Evolutionary conservation across 2,113 vertebrate species (phyloP), one percentile per base, ranked within the genome.

Genomic region (Lagopus muta): DNA sequence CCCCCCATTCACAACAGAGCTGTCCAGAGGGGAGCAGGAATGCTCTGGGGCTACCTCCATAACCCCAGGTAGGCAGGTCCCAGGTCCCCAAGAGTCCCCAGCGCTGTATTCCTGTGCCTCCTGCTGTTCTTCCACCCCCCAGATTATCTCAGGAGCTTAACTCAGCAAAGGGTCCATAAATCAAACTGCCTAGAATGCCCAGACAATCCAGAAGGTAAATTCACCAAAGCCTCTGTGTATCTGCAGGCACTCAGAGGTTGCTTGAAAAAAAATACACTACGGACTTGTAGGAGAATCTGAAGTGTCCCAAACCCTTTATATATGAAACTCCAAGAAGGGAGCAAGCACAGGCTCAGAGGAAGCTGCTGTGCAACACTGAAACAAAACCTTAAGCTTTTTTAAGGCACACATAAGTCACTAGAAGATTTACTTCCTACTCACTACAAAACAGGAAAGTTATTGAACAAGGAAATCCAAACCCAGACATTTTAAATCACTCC

Each of bases 151-250:
- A 16, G 47, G 50, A 93, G 13, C 45, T 52, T 30, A 57, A 42
- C 74, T 89, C 55, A 24, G 27, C 75, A 60, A 90, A 38, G 75
- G 62, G 14, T 58, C 40, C 84, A 88, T 94, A 95, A 96, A 96
- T 94, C 94, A 95, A 88, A 57, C 38, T 4, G 3, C 32, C 80
- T 38, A 27, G 36, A 38, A 54, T 8, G 8, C 52, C 15, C 5
- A 30, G 52, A 14, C 52, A 54, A 17, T n/a, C 80, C 34, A 30
- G 42, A 42, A 54, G 24, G 30, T 43, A 61, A 40, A 8, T 79
- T 76, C 80, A 54, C 3, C 48, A 76, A 80, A 8, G 5, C 27
- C 18, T 82, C 79, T 82, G 27, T 21, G 42, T 14, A 57, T 11
- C n/a, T 48, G 7, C 10, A 65, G 34, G 8, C 64, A 61, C 10